Evolutionary conservation across 2,113 vertebrate species (phyloP).

Genomic region (Noturus placidus): DNA sequence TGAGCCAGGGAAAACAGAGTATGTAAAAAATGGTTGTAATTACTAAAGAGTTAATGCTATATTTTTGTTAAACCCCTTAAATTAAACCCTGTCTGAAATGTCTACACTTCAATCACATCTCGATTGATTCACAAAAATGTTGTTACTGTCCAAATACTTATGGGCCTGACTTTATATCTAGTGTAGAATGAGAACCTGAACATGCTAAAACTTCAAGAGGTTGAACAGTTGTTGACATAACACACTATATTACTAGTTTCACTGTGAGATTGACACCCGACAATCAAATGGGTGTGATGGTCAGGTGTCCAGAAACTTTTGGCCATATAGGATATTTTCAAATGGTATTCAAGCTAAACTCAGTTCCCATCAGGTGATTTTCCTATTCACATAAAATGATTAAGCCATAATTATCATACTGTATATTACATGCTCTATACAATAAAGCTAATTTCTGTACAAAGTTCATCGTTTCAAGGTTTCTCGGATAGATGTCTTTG

Average conservation of each 20-base stretch:
- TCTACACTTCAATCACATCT: too few species aligned
- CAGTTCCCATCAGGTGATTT: neutral
- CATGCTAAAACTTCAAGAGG: neutral
- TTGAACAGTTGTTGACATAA: neutral
- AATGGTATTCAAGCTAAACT: neutral
- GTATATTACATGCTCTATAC: neutral
- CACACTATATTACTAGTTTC: neutral
- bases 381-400: neutral
- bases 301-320: neutral
- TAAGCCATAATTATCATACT: neutral
- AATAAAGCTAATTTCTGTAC: neutral
- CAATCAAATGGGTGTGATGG: neutral
- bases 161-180: neutral
- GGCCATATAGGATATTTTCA: neutral
- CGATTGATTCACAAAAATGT: too few species aligned
- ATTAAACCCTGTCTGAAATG: too few species aligned
- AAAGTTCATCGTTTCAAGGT: neutral
- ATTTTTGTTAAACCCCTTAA: too few species aligned
- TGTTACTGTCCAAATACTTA: too few species aligned
- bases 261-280: neutral
- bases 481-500: neutral
- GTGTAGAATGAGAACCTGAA: neutral
- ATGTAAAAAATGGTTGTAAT: too few species aligned
- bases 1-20: too few species aligned
- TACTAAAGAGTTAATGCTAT: too few species aligned